Evolutionary conservation across 92 coral and sea anemone species (phyloP).

Genomic region (Meandrina meandrites): DNA sequence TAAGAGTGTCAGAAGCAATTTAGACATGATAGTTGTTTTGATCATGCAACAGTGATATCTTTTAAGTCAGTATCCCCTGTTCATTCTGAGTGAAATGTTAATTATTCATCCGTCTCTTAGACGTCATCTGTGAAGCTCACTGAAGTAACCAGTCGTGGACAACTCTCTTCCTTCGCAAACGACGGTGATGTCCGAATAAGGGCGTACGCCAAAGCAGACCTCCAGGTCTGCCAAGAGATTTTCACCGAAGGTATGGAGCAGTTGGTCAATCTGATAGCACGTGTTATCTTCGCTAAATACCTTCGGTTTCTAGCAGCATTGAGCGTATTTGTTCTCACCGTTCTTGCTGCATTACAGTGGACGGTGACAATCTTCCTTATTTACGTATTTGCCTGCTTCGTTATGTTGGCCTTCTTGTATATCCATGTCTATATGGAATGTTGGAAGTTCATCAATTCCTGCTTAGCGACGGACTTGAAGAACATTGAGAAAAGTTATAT

Average conservation of each 20-base stretch:
- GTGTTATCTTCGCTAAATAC: conserved; percentile 59
- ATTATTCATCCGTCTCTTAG: neutral
- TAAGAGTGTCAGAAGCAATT: too few species aligned
- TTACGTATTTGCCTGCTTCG: conserved; percentile 58
- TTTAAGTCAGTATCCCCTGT: neutral
- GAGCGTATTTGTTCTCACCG: conserved; percentile 32
- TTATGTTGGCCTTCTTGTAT: conserved; percentile 64
- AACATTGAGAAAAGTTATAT: conserved; percentile 69
- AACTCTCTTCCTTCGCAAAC: neutral
- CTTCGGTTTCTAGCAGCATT: conserved; percentile 43
- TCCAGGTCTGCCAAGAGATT: conserved; percentile 63
- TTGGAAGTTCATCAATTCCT: conserved; percentile 58
- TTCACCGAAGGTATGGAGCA: conserved; percentile 72
- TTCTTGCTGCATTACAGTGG: conserved; percentile 57
- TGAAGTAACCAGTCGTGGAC: neutral
- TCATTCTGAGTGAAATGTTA: neutral
- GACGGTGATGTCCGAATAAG: conserved; percentile 50
- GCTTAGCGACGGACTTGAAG: conserved; percentile 64
- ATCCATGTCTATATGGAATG: conserved; percentile 58
- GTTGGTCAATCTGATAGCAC: conserved; percentile 48
- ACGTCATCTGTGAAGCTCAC: neutral
- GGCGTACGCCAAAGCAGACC: conserved; percentile 55
- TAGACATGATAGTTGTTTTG: neutral
- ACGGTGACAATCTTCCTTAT: conserved; percentile 51
- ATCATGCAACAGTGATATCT: neutral